Conservation (phyloP, 2,797 vertebrate species). For the Buphagus erythrorhynchus region DNA sequence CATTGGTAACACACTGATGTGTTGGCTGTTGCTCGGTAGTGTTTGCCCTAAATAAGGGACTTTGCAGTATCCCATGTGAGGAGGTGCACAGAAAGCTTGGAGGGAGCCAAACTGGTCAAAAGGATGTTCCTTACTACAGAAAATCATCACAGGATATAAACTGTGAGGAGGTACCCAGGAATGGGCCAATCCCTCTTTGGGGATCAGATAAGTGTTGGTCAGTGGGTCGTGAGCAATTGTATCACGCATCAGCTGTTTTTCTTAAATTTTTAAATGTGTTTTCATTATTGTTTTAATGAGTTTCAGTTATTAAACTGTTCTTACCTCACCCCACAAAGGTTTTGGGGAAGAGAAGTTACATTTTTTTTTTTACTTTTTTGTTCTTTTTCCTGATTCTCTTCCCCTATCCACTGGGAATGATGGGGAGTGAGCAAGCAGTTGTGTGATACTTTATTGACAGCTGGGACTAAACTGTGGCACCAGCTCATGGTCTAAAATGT, state of each 20-base stretch:
- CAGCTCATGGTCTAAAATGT: not conserved
- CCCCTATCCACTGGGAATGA: not conserved
- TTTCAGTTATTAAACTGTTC: not conserved
- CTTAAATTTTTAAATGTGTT: not conserved
- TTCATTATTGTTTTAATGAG: not conserved
- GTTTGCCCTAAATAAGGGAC: not conserved
- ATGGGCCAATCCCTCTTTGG: not conserved
- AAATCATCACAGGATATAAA: not conserved
- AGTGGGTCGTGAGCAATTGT: rapidly evolving
- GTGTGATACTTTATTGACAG: not conserved
- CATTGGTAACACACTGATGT: not conserved
- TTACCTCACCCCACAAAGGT: not conserved
- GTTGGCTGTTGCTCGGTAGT: not conserved
- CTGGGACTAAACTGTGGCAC: not conserved
- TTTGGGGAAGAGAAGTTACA: rapidly evolving
- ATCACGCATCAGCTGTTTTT: not conserved
- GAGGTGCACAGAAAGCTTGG: not conserved
- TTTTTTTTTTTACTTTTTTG: too few species aligned
- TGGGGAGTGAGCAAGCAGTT: not conserved
- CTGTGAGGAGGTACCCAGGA: not conserved
- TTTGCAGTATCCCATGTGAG: not conserved
- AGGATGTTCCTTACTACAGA: not conserved
- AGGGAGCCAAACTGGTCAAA: not conserved
- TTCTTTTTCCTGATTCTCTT: not conserved
- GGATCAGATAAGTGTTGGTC: not conserved